Percentiles rank a stretch among this genome's conserved stretches.
phyloP scores from a whole-genome alignment of 2,888 invertebrate genomes.

The Gari tellinella region DNA sequence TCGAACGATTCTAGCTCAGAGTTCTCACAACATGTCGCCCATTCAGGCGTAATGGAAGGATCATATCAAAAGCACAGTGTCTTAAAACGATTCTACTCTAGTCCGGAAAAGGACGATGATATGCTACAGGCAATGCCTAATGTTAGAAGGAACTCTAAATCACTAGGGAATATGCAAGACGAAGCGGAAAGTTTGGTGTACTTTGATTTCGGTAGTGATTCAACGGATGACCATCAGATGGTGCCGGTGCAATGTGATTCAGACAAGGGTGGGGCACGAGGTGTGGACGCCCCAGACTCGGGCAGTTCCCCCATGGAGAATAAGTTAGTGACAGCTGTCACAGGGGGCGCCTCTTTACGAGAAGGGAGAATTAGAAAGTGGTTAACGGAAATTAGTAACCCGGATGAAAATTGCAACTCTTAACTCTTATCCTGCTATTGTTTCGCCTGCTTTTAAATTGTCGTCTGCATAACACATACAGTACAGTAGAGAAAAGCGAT shows the following conservation, averaged over 20 bases:
- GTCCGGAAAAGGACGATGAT: conserved; percentile 63
- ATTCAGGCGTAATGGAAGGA: conserved; percentile 53
- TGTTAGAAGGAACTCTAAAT: conserved; percentile 64
- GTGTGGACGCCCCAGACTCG: conserved; percentile 26
- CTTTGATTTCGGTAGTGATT: conserved; percentile 57
- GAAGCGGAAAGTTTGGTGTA: conserved; percentile 51
- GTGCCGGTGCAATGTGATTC: conserved; percentile 40
- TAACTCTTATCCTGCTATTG: no score
- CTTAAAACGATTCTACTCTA: conserved; percentile 64
- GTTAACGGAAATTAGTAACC: conserved; percentile 71
- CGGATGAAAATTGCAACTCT: conserved; percentile 48
- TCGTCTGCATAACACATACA: no score
- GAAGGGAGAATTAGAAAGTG: conserved; percentile 76
- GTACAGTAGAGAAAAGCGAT: no score
- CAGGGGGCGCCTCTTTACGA: conserved; percentile 57
- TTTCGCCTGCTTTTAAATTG: no score
- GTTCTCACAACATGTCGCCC: conserved; percentile 52
- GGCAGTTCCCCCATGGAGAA: conserved; percentile 18
- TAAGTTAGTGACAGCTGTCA: conserved; percentile 63
- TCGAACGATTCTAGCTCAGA: conserved; percentile 77
- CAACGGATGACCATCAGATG: conserved; percentile 49
- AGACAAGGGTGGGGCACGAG: conserved; percentile 42
- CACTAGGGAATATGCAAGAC: conserved; percentile 62
- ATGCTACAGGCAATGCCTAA: conserved; percentile 23
- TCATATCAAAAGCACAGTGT: conserved; percentile 65